These are phyloP conservation scores for Hemithea aestivaria DNA, from an alignment of 2,888 invertebrate genomes.

Conservation along the genomic window DNA sequence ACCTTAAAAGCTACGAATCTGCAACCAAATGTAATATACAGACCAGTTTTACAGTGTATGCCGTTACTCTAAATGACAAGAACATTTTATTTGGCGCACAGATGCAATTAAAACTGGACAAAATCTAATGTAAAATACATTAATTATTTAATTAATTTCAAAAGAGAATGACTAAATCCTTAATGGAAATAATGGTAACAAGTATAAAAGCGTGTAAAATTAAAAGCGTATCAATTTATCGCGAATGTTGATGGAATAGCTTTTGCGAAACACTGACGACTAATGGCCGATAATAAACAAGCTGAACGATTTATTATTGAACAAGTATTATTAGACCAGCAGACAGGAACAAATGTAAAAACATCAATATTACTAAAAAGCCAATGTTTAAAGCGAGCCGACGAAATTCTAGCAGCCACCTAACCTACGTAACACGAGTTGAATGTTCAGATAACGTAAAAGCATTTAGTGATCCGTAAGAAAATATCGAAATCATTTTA, in stretches of 20 bases:
- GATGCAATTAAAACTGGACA: no score
- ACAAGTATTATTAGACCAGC: slow-evolving; percentile 44
- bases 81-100: no score
- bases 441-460: slow-evolving; percentile 24
- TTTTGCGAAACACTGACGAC: slow-evolving; percentile 45
- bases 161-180: no score
- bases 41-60: no score
- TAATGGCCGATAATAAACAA: slow-evolving; percentile 46
- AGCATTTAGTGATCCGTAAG: slow-evolving; percentile 14
- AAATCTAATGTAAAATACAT: slow-evolving; percentile 12
- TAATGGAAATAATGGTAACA: no score
- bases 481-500: background rate
- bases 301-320: slow-evolving; percentile 38
- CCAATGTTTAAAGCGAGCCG: slow-evolving; percentile 33
- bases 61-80: no score
- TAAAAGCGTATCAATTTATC: slow-evolving; percentile 17
- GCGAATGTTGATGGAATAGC: slow-evolving; percentile 34
- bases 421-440: slow-evolving; percentile 25
- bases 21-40: no score
- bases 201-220: no score
- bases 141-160: slow-evolving; percentile 1
- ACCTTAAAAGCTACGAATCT: no score
- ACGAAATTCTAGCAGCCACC: slow-evolving; percentile 30
- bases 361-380: slow-evolving; percentile 49
- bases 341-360: slow-evolving; percentile 50